Conservation (phyloP, 2,797 vertebrate genomes). For the Remorina albescens region DNA sequence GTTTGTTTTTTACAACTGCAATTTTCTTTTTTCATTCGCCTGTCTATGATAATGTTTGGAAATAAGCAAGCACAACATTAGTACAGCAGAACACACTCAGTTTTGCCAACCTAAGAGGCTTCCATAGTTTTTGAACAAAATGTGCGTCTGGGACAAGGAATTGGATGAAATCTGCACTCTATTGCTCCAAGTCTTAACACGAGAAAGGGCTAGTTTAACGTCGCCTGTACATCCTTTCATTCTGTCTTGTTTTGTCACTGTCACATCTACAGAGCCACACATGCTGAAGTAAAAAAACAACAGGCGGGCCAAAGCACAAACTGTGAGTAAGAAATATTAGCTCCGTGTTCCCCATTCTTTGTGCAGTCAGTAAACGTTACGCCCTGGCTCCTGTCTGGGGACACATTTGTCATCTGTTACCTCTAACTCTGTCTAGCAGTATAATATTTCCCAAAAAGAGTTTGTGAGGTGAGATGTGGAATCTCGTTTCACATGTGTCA, state of each 20-base stretch:
- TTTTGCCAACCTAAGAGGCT: not conserved
- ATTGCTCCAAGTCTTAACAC: not conserved
- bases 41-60: constrained; percentile 5
- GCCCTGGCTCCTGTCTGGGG: constrained; percentile 31
- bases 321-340: constrained; percentile 49
- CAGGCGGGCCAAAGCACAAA: constrained; percentile 17
- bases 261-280: constrained; percentile 15
- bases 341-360: constrained; percentile 34
- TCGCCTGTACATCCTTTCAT: not conserved
- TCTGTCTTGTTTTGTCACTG: not conserved
- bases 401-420: constrained; percentile 56
- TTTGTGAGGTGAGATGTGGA: constrained; percentile 26
- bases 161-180: not conserved
- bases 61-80: constrained; percentile 4
- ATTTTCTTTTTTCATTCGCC: not conserved
- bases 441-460: constrained; percentile 24
- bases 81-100: not conserved
- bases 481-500: constrained; percentile 14
- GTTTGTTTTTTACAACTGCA: not conserved
- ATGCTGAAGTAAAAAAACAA: constrained; percentile 24
- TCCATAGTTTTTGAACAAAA: constrained; percentile 26
- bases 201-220: not conserved
- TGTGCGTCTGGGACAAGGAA: too few species aligned
- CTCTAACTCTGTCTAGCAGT: constrained; percentile 44
- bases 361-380: constrained; percentile 21